These are phyloP conservation scores for Poecilia latipinna DNA, from an alignment of 2,113 vertebrate genomes.

Conservation along the genomic window DNA sequence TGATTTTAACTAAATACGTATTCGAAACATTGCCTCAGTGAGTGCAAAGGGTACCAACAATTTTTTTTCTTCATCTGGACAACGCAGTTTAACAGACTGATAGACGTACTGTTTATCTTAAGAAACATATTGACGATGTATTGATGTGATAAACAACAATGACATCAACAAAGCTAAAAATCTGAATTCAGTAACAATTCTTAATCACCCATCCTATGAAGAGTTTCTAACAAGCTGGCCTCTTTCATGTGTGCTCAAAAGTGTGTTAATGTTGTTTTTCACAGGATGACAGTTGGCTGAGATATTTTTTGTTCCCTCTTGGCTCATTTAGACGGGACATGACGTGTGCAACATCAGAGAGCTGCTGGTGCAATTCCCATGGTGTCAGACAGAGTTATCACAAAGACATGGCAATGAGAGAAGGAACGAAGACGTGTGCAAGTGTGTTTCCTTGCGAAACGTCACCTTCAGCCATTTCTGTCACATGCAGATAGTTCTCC, in stretches of 20 bases:
- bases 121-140: too few relatives aligned
- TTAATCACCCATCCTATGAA: background rate
- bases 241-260: too few relatives aligned
- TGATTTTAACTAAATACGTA: too few relatives aligned
- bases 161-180: background rate
- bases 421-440: background rate
- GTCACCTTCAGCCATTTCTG: conserved; percentile 57
- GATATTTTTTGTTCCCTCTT: conserved; percentile 6
- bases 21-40: too few relatives aligned
- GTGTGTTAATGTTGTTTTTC: background rate
- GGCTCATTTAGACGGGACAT: conserved; percentile 32
- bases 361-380: conserved; percentile 26
- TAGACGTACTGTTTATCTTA: too few relatives aligned
- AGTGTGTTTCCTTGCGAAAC: background rate
- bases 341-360: conserved; percentile 33
- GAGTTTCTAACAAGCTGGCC: too few relatives aligned
- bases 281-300: conserved; percentile 13
- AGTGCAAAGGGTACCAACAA: too few relatives aligned
- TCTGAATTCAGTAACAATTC: background rate
- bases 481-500: conserved; percentile 36
- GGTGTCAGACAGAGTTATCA: background rate
- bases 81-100: too few relatives aligned
- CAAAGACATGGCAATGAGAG: conserved; percentile 1
- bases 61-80: too few relatives aligned
- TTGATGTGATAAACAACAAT: background rate